These are phyloP conservation scores for Semnornis frantzii DNA, from an alignment of 2,113 vertebrate species.

Conservation along the genomic window DNA sequence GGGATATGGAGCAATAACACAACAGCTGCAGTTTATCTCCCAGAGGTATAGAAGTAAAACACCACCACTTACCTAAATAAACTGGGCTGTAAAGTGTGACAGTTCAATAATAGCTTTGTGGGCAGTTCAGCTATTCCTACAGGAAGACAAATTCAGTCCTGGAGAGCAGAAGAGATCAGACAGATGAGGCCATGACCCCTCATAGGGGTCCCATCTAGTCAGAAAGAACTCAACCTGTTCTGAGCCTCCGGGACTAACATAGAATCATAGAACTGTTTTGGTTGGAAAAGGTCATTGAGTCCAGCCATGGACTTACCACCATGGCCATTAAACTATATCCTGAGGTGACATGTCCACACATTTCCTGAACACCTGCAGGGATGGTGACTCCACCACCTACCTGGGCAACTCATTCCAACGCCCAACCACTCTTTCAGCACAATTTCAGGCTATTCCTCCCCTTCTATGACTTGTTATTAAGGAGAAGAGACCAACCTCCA, in stretches of 20 bases:
- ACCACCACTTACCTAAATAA: slow-evolving; percentile 58
- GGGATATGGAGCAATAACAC: slow-evolving; percentile 36
- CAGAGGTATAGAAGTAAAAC: slow-evolving; percentile 62
- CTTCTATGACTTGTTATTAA: no score
- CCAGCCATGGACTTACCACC: no score
- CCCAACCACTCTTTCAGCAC: no score
- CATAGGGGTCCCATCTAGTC: accelerated
- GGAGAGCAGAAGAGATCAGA: background rate
- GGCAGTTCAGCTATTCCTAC: background rate
- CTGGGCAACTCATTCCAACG: no score
- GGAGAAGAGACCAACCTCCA: no score
- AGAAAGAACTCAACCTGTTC: background rate
- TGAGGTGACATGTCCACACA: no score
- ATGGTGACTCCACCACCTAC: no score
- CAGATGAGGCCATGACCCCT: background rate
- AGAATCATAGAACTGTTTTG: no score
- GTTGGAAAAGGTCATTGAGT: no score
- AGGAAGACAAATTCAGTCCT: background rate
- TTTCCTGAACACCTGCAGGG: no score
- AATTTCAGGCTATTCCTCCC: no score
- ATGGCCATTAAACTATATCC: no score
- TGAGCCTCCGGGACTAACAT: background rate
- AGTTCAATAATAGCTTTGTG: slow-evolving; percentile 53
- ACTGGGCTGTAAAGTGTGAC: slow-evolving; percentile 53
- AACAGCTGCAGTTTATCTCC: slow-evolving; percentile 57